Conservation (phyloP, 2,113 vertebrate genomes). For the Asarcornis scutulata region DNA sequence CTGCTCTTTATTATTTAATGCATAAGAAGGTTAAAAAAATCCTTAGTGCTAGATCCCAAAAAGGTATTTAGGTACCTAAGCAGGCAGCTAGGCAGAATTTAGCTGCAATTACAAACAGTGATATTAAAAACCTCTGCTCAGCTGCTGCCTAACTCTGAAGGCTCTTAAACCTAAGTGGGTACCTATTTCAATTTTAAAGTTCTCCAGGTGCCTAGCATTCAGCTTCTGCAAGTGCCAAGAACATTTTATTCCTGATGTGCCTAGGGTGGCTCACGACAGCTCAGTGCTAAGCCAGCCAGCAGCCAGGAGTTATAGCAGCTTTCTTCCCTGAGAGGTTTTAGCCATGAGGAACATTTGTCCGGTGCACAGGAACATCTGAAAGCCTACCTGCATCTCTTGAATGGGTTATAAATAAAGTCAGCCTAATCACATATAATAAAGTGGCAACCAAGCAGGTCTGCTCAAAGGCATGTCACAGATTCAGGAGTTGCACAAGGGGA, state of each 20-base stretch:
- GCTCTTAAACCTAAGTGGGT: slow-evolving; percentile 40
- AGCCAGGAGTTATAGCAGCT: not conserved
- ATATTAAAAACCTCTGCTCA: slow-evolving; percentile 11
- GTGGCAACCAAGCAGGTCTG: not conserved
- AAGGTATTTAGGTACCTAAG: not conserved
- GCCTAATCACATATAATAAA: not conserved
- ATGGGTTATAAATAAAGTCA: not conserved
- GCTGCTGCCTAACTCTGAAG: slow-evolving; percentile 17
- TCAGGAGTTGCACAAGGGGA: fast-evolving
- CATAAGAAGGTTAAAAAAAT: not conserved
- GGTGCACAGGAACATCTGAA: not conserved
- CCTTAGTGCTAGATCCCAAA: not conserved
- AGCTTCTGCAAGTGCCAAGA: not conserved
- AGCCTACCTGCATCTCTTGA: not conserved
- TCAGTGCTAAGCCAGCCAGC: not conserved
- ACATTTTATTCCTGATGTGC: not conserved
- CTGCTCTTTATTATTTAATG: slow-evolving; percentile 36
- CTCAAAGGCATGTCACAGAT: not conserved
- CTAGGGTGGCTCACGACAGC: fast-evolving
- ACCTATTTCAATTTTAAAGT: slow-evolving; percentile 38
- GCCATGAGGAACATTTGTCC: fast-evolving
- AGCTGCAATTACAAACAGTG: not conserved
- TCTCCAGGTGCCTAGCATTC: slow-evolving; percentile 15
- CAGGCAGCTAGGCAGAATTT: slow-evolving; percentile 5
- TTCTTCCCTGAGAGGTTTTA: not conserved